Evolutionary conservation across 35 echinoderm and acorn worm species (phyloP).

Genomic region (Lytechinus pictus): DNA sequence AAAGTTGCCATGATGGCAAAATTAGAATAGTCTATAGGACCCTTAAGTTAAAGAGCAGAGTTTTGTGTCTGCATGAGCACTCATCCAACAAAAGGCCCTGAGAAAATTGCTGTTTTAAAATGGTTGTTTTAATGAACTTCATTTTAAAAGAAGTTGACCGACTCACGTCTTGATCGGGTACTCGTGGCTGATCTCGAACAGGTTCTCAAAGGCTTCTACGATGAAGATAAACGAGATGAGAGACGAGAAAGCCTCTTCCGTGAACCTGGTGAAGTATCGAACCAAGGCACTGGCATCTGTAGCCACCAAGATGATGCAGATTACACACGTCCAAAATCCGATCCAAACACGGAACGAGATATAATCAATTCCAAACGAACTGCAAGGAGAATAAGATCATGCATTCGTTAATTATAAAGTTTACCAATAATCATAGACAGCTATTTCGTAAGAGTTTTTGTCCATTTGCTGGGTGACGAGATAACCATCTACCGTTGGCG

Average conservation of each 20-base stretch:
- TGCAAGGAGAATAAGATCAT: slow-evolving; percentile 32
- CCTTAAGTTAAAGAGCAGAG: too few relatives aligned
- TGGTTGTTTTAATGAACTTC: too few relatives aligned
- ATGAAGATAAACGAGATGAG: slow-evolving; percentile 98
- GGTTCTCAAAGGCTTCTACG: slow-evolving; percentile 91
- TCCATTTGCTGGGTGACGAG: too few relatives aligned
- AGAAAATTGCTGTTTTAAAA: too few relatives aligned
- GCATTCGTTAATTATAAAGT: background rate
- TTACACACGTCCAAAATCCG: slow-evolving; percentile 88
- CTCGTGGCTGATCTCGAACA: slow-evolving; percentile 80
- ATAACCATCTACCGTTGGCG: too few relatives aligned
- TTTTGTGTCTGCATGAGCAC: too few relatives aligned
- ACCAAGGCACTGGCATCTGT: slow-evolving; percentile 92
- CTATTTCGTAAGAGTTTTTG: too few relatives aligned
- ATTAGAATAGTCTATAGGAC: too few relatives aligned
- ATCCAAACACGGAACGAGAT: slow-evolving; percentile 94
- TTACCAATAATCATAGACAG: background rate
- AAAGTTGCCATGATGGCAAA: too few relatives aligned
- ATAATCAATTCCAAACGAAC: slow-evolving; percentile 70
- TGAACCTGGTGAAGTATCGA: slow-evolving; percentile 90
- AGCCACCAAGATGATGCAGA: slow-evolving; percentile 82
- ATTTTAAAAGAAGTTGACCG: background rate
- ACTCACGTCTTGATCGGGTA: slow-evolving; percentile 85
- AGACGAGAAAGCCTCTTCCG: slow-evolving; percentile 89
- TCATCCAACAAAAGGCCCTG: too few relatives aligned